These are phyloP conservation scores for Pogonocichla stellata DNA, from an alignment of 2,113 vertebrate species.

Conservation along the genomic window DNA sequence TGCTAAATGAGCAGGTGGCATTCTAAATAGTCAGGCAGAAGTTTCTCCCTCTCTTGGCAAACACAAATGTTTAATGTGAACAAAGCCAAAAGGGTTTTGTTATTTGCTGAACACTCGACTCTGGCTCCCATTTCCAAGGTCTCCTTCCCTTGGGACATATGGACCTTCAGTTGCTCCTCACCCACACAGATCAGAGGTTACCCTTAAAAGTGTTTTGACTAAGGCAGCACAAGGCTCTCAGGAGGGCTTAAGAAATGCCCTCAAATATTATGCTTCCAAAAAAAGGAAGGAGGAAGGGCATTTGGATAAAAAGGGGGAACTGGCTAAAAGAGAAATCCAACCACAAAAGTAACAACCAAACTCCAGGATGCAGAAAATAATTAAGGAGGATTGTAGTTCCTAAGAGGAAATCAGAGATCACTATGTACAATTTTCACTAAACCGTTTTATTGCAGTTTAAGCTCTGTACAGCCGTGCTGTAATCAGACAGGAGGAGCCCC, in stretches of 20 bases:
- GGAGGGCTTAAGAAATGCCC: slow-evolving; percentile 27
- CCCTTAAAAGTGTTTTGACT: not conserved
- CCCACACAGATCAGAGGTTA: not conserved
- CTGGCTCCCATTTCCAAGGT: not conserved
- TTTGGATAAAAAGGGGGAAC: not conserved
- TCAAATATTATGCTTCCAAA: not conserved
- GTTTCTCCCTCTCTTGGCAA: not conserved
- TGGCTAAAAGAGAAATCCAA: slow-evolving; percentile 5
- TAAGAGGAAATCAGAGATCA: slow-evolving; percentile 52
- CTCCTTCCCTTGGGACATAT: not conserved
- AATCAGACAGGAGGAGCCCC: not conserved
- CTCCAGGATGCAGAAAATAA: not conserved
- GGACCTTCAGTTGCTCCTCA: not conserved
- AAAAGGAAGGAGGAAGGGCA: not conserved
- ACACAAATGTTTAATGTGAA: not conserved
- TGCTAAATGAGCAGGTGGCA: slow-evolving; percentile 31
- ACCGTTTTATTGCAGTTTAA: slow-evolving; percentile 38
- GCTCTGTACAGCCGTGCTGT: not conserved
- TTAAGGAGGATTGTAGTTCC: slow-evolving; percentile 48
- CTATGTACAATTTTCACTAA: slow-evolving; percentile 32
- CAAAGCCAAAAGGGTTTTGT: not conserved
- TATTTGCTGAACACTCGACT: not conserved
- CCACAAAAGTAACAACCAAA: not conserved
- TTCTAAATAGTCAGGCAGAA: not conserved
- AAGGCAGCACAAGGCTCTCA: not conserved